Conservation (phyloP, 2,113 vertebrate genomes). For the Aptenodytes patagonicus region DNA sequence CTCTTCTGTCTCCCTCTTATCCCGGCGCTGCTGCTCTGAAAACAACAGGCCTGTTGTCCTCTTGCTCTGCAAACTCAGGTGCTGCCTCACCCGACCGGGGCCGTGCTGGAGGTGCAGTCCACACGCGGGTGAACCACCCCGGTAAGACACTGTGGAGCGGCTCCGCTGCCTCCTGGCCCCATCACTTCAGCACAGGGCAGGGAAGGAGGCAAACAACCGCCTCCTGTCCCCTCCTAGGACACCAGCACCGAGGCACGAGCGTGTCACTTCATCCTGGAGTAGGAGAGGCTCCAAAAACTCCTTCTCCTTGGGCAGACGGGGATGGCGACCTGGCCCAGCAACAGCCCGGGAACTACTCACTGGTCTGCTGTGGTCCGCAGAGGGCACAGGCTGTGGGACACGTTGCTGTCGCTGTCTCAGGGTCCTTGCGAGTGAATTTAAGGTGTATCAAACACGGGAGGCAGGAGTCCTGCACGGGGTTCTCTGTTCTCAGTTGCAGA, state of each 20-base stretch:
- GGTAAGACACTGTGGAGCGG: rapidly evolving
- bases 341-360: neutral
- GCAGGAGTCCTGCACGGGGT: rapidly evolving
- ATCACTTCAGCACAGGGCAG: neutral
- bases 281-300: neutral
- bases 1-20: neutral
- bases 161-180: neutral
- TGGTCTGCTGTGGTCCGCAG: rapidly evolving
- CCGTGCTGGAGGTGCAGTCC: neutral
- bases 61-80: neutral
- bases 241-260: neutral
- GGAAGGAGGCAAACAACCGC: neutral
- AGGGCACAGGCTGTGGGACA: neutral
- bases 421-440: rapidly evolving
- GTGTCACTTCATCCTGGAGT: neutral
- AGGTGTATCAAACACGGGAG: rapidly evolving
- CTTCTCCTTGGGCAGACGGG: neutral
- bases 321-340: neutral
- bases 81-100: neutral
- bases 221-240: neutral
- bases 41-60: neutral
- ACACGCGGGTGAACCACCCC: rapidly evolving
- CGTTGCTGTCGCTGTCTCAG: neutral
- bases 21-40: neutral
- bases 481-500: neutral